Evolutionary conservation across 2,888 invertebrate species (phyloP).

Genomic region (Plebejus melissa): DNA sequence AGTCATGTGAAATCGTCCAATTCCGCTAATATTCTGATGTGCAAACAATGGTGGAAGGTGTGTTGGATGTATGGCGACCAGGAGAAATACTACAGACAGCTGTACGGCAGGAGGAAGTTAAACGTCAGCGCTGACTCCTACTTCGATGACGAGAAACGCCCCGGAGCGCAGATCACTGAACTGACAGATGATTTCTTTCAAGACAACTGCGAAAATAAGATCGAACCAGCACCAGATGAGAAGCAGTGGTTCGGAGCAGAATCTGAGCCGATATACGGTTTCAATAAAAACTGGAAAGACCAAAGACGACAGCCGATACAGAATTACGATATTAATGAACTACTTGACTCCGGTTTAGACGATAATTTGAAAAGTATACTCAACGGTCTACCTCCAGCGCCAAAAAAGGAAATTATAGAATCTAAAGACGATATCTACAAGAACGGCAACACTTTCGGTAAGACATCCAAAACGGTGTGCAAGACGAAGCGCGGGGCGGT

Average conservation of each 20-base stretch:
- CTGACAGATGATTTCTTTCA: constrained; percentile 72
- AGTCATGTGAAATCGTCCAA: constrained; percentile 74
- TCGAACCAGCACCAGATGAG: constrained; percentile 68
- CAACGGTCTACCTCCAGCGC: constrained; percentile 64
- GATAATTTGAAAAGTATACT: constrained; percentile 66
- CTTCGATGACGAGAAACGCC: constrained; percentile 58
- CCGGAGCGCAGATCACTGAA: constrained; percentile 74
- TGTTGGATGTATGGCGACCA: constrained; percentile 93
- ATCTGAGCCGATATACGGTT: constrained; percentile 65
- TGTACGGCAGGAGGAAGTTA: constrained; percentile 82
- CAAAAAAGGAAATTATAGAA: constrained; percentile 56
- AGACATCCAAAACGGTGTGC: constrained; percentile 62
- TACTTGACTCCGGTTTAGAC: constrained; percentile 53
- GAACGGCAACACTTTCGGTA: constrained; percentile 65
- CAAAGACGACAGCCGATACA: constrained; percentile 74
- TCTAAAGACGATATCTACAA: constrained; percentile 60
- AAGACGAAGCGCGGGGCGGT: constrained; percentile 65
- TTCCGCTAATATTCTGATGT: constrained; percentile 87
- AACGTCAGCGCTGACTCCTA: constrained; percentile 55
- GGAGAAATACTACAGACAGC: constrained; percentile 90
- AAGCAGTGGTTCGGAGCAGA: constrained; percentile 54
- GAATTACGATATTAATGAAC: constrained; percentile 66
- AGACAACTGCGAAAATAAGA: constrained; percentile 52
- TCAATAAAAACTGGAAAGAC: constrained; percentile 69
- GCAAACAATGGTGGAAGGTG: constrained; percentile 94